Base-by-base conservation (phyloP, 92 coral and sea anemone species). In the Phenganax subtilis region DNA sequence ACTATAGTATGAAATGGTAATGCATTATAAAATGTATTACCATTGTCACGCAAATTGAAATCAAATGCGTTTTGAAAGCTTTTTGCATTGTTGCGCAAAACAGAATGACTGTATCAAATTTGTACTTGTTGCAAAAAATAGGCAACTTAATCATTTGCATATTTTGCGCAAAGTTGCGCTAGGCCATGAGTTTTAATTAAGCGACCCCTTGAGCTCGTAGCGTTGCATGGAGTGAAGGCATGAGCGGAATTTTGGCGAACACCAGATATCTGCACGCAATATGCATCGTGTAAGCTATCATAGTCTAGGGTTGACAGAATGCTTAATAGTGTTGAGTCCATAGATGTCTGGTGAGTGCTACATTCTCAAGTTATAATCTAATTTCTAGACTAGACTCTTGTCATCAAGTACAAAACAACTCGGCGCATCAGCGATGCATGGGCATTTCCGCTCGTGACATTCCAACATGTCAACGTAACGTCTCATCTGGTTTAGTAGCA, bases 331-430 rank as follows among this genome's bases (percentile, higher is more conserved):
- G 59, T 51, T 53, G 77, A 55, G 10, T 53, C 62, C 51, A 20
- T 8, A 3, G 54, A 52, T 14, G 51, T 12, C 58, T 73, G 44
- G 20, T 20, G 77, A 62, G 71, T 67, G 68, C 14, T 63, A 63
- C 83, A 79, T 63, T 79, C 62, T 64, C 67, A 37, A 6, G 83
- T 63, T 54, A 63, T 79, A 79, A 79, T 79, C 74, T 62, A 79
- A 79, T 79, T 79, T 79, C 74, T 30, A 30, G 71, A 6, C 30
- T 64, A 79, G 83, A 79, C 83, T 51, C 6, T 64, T 79, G 83
- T 79, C 83, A 79, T 79, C 83, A 64, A 29, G 55, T 37, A 37
- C 47, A 37, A 28, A 72, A 72, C 73, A 68, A 25, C 17, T 79
- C 55, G 72, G 83, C 82, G n/a, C 74, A 47, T 20, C 20, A 25